Evolutionary conservation across 2,888 invertebrate species (phyloP), one percentile per base, ranked within the genome.

Genomic region (Platycnemis pennipes): DNA sequence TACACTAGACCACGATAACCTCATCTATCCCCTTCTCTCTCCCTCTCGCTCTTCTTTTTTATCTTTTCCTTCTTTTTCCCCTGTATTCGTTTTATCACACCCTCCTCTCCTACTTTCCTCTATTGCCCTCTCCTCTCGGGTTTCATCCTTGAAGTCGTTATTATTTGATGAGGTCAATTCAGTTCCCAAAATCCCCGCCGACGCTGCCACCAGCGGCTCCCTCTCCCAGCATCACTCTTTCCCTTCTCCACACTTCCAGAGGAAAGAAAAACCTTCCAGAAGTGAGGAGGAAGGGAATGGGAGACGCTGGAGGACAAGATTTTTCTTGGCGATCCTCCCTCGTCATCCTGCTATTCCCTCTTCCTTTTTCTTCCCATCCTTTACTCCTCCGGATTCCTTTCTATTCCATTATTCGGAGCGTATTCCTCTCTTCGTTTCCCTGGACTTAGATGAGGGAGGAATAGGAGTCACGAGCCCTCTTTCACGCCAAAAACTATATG

Each of bases 111-210:
- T 56, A 16, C 2, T 56, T 56, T 56, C 56, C 56, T 13, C 56
- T 22, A 22, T 22, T 22, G 22, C 22, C 19, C 22, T 45, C 4
- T 46, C 46, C 11, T 26, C 87, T 46, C 88, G n/a, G 88, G 46
- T 88, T 88, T 88, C 42, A 85, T 85, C 42, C 85, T 42, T 37
- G 26, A 37, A 13, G 85, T 42, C 85, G 42, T 85, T 85, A 85
- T 37, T 85, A 85, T 85, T 37, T 85, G 85, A 85, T 85, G 85
- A 31, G 85, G 85, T 85, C 85, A 85, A n/a, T 85, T 85, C 85
- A 4, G 85, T 37, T 85, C 85, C 16, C 77, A 37, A 85, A 85
- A 85, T 42, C 77, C 4, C 85, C 37, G 37, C 85, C 85, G 5
- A 16, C 56, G 16, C 56, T 22, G 5, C 0, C 56, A n/a, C 22